A percentile compares a stretch with the other conserved stretches of the same genome.
Evolutionary conservation across 2,888 invertebrate genomes (phyloP).

Genomic region (Graphium colonna): DNA sequence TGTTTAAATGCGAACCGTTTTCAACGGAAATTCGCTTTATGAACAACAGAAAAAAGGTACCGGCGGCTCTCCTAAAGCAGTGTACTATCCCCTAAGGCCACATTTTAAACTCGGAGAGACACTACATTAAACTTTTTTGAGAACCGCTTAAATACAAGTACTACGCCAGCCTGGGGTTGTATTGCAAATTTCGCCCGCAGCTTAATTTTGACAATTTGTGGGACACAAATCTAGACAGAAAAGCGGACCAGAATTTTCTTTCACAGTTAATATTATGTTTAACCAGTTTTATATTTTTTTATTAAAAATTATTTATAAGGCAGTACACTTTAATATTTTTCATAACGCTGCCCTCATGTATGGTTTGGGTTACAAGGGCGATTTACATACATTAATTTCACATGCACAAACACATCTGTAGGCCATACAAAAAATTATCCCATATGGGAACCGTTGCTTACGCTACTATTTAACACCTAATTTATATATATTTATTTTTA

Average conservation of each 20-base stretch:
- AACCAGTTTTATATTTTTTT: not conserved
- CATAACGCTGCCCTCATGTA: too few relatives aligned
- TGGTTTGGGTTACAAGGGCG: too few relatives aligned
- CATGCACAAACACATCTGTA: too few relatives aligned
- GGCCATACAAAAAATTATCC: too few relatives aligned
- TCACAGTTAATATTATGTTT: not conserved
- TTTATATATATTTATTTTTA: too few relatives aligned
- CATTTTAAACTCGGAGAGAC: constrained; percentile 22
- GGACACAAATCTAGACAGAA: not conserved
- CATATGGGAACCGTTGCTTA: too few relatives aligned
- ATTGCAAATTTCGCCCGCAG: constrained; percentile 8
- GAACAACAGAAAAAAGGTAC: constrained; percentile 8
- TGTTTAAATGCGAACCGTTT: constrained; percentile 16
- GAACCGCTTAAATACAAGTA: constrained; percentile 15
- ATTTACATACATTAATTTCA: too few relatives aligned
- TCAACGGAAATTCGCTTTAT: constrained; percentile 14
- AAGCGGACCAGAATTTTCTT: not conserved
- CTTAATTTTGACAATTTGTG: constrained; percentile 2
- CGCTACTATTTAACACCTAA: too few relatives aligned
- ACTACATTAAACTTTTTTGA: constrained; percentile 24
- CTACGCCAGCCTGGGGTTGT: constrained; percentile 8
- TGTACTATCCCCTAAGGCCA: constrained; percentile 20
- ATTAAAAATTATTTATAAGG: not conserved
- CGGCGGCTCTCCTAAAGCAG: constrained; percentile 11
- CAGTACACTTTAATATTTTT: not conserved